Evolutionary conservation across 2,888 invertebrate species (phyloP), one percentile per base, ranked within the genome.

Genomic region (Silvanus unidentatus): DNA sequence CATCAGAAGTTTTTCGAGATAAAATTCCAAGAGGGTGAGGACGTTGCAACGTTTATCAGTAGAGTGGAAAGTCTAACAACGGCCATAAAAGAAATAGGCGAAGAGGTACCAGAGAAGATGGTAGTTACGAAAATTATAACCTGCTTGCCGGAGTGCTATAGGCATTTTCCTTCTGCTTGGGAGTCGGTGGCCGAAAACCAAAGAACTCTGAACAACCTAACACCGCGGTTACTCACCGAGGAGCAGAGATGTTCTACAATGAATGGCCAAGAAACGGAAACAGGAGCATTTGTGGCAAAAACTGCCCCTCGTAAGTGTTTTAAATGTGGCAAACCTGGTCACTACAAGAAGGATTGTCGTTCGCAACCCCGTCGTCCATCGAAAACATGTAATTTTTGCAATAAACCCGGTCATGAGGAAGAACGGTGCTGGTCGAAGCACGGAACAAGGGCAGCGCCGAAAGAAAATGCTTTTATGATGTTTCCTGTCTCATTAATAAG

Each of bases 121-220:
- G 42, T 57, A 0, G 58, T 66, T 10, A 64, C 63, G 0, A 64
- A 64, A 50, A 50, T 65, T 0, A 42, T 64, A 29, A 63, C 63
- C 54, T 56, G 57, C 1, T 44, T 64, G 11, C 63, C 64, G 10
- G 62, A 63, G 1, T 14, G 50, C 2, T 64, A 59, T 30, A 63
- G 58, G 40, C 63, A 68, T 54, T 69, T 68, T 45, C 44, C 64
- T 0, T 64, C 64, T 1, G 66, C 53, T 22, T 59, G 56, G 56
- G 57, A 61, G 41, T 56, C 54, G 2, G 54, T 52, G n/a, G 36
- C 45, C 1, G 40, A 41, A 11, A 38, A 44, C 2, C 45, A 59
- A 5, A 45, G 52, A 45, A 57, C 42, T 1, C 27, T 61, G 10
- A 56, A 5, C 3, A n/a, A 32, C 4, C 32, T 32, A 12, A 32